Evolutionary conservation across 2,113 vertebrate species (phyloP).

Genomic region (Polypterus senegalus): DNA sequence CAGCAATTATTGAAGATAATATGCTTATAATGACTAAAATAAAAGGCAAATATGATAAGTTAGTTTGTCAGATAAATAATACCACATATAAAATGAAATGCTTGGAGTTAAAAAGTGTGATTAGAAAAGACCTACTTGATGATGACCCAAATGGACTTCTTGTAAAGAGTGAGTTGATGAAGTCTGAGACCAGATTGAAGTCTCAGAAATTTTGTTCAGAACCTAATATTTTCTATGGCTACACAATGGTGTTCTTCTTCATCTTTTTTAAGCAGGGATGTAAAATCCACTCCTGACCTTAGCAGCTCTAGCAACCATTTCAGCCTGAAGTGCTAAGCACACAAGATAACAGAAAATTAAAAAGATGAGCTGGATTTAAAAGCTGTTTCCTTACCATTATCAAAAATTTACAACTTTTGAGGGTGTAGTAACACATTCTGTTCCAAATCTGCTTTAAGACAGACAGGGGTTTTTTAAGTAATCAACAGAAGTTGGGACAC

Average conservation of each 20-base stretch:
- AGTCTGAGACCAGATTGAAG: constrained; percentile 61
- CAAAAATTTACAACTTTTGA: too few relatives aligned
- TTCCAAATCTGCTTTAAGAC: too few relatives aligned
- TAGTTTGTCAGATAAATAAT: too few relatives aligned
- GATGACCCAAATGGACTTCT: constrained; percentile 50
- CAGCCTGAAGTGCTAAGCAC: constrained; percentile 61
- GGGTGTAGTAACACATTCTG: too few relatives aligned
- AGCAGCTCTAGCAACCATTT: constrained; percentile 72
- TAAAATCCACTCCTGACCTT: constrained; percentile 81
- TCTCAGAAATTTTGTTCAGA: constrained; percentile 68
- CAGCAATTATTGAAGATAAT: too few relatives aligned
- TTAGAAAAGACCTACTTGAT: constrained; percentile 55
- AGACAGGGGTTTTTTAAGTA: too few relatives aligned
- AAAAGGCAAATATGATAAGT: too few relatives aligned
- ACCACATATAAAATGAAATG: too few relatives aligned
- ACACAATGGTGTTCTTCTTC: constrained; percentile 65
- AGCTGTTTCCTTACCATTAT: too few relatives aligned
- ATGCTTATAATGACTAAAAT: too few relatives aligned
- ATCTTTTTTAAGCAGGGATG: constrained; percentile 69
- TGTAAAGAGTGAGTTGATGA: constrained; percentile 65
- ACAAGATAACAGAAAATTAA: constrained; percentile 2
- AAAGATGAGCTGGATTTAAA: background rate
- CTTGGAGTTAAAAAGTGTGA: too few relatives aligned
- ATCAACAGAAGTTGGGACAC: too few relatives aligned
- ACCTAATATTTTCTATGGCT: constrained; percentile 13